A percentile compares a stretch with the other conserved stretches of the same genome.
Evolutionary conservation across 2,888 invertebrate genomes (phyloP).

Genomic region (Synanthedon andrenaeformis): DNA sequence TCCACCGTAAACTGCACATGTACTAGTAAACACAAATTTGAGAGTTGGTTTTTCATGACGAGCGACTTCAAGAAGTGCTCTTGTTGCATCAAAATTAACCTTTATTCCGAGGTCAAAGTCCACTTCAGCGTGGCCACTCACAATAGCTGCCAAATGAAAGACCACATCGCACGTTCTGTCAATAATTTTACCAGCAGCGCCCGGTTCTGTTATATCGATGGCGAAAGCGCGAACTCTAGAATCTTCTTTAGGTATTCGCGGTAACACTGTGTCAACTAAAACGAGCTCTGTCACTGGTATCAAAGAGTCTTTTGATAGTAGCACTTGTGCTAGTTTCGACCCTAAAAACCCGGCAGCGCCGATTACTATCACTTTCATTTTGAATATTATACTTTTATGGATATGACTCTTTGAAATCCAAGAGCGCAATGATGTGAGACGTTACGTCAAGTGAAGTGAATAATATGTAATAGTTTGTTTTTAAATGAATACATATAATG

Average conservation of each 20-base stretch:
- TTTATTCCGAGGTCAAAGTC: conserved; percentile 47
- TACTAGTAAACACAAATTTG: conserved; percentile 43
- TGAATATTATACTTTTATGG: not conserved
- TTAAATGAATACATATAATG: too few relatives aligned
- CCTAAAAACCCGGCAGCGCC: conserved; percentile 47
- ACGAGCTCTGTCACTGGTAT: conserved; percentile 22
- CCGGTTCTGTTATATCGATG: conserved; percentile 19
- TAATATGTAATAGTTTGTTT: too few relatives aligned
- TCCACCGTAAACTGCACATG: conserved; percentile 45
- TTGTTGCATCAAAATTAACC: conserved; percentile 49
- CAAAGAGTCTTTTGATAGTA: conserved; percentile 20
- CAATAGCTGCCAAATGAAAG: conserved; percentile 52
- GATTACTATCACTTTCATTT: conserved; percentile 43
- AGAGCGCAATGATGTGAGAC: too few relatives aligned
- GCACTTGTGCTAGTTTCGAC: conserved; percentile 24
- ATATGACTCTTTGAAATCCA: not conserved
- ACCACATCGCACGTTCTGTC: conserved; percentile 24
- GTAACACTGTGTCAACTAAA: conserved; percentile 18
- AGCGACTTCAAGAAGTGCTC: conserved; percentile 38
- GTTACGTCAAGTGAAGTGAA: too few relatives aligned
- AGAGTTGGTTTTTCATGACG: conserved; percentile 23
- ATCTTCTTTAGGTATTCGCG: conserved; percentile 14
- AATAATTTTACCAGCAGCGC: conserved; percentile 26
- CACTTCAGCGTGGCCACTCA: conserved; percentile 50
- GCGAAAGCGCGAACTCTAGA: conserved; percentile 22